A percentile compares a stretch with the other conserved stretches of the same genome.
Evolutionary conservation across 2,888 invertebrate genomes (phyloP).

Genomic region (Ferdinandea cuprea): DNA sequence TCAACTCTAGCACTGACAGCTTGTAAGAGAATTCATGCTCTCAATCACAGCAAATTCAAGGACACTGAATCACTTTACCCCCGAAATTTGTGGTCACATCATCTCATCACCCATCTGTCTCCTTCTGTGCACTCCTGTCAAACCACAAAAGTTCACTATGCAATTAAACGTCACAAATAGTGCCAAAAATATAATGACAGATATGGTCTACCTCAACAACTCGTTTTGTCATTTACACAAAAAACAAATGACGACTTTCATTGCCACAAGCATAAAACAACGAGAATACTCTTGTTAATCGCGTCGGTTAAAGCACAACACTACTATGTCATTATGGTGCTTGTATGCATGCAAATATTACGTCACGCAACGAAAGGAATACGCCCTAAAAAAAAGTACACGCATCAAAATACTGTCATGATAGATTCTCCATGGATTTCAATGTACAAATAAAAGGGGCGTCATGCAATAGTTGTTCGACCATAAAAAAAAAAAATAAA

Average conservation of each 20-base stretch:
- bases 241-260: constrained; percentile 45
- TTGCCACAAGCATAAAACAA: constrained; percentile 35
- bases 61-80: no score
- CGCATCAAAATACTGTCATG: constrained; percentile 27
- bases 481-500: constrained; percentile 24
- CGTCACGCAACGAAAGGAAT: constrained; percentile 52
- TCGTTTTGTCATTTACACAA: constrained; percentile 14
- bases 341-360: constrained; percentile 36
- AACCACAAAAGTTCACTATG: constrained; percentile 20
- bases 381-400: constrained; percentile 66
- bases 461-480: constrained; percentile 38
- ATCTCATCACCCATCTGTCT: constrained; percentile 30
- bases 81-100: no score
- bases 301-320: constrained; percentile 23
- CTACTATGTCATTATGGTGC: neutral
- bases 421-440: constrained; percentile 19
- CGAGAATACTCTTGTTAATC: constrained; percentile 45
- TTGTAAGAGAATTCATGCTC: no score
- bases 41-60: no score
- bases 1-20: no score
- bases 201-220: constrained; percentile 40
- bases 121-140: constrained; percentile 1
- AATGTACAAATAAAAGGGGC: constrained; percentile 53
- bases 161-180: neutral
- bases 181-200: constrained; percentile 26